These are phyloP conservation scores for Ellobium chinense DNA, from an alignment of 2,888 invertebrate genomes.

Conservation along the genomic window DNA sequence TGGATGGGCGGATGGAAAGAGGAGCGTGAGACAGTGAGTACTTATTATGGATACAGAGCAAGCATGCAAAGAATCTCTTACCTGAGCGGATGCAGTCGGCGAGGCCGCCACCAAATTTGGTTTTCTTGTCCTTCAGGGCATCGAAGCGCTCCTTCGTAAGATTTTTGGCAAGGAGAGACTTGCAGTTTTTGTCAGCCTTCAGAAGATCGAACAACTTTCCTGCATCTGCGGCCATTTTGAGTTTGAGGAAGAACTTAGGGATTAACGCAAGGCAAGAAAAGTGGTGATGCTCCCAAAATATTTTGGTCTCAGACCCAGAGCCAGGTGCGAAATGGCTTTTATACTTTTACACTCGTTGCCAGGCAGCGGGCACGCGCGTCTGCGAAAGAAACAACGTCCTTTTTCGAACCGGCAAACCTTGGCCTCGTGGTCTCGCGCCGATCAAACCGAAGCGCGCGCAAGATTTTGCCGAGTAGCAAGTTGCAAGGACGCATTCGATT, in stretches of 20 bases:
- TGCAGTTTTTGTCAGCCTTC: constrained; percentile 45
- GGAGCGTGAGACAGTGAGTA: neutral
- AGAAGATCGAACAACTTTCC: constrained; percentile 10
- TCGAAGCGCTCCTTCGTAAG: constrained; percentile 61
- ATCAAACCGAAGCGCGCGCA: neutral
- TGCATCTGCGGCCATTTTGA: constrained; percentile 34
- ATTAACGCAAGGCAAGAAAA: neutral
- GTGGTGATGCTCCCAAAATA: neutral
- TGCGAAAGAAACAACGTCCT: constrained; percentile 19
- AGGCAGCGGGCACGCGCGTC: constrained; percentile 11
- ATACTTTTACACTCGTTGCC: constrained; percentile 32
- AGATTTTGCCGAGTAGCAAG: neutral
- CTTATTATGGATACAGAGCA: neutral
- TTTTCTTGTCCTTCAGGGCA: constrained; percentile 60
- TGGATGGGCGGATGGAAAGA: neutral
- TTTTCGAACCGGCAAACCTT: constrained; percentile 16
- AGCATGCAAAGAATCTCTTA: constrained; percentile 72
- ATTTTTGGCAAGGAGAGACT: constrained; percentile 86
- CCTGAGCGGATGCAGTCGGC: constrained; percentile 84
- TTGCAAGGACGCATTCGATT: constrained; percentile 14
- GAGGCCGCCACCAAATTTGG: constrained; percentile 64
- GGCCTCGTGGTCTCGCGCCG: neutral
- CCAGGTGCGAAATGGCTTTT: constrained; percentile 8
- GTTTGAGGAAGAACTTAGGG: neutral
- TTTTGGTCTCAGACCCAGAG: constrained; percentile 20